Conservation (phyloP, 2,888 invertebrate genomes). For the Rhagonycha fulva region DNA sequence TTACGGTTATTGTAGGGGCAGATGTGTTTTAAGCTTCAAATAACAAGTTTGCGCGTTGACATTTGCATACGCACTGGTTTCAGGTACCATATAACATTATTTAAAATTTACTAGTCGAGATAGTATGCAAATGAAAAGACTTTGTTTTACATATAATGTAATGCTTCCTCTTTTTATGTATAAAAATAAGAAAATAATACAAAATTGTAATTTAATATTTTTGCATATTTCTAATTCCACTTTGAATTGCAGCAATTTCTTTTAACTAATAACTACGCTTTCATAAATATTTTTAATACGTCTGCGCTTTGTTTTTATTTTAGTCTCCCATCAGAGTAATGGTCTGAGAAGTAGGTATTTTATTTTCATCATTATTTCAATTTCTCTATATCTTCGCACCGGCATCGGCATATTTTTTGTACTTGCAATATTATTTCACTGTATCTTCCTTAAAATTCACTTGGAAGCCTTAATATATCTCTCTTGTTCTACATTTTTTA, state of each 20-base stretch:
- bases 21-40: constrained; percentile 36
- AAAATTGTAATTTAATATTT: constrained; percentile 23
- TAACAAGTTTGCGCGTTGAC: constrained; percentile 30
- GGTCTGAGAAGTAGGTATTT: constrained; percentile 28
- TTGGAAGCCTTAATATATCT: not conserved
- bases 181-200: constrained; percentile 9
- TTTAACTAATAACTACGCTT: constrained; percentile 27
- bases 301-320: constrained; percentile 30
- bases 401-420: constrained; percentile 25
- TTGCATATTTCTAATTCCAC: constrained; percentile 20
- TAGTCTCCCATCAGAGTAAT: constrained; percentile 27
- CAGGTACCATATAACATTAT: constrained; percentile 38
- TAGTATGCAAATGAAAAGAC: constrained; percentile 40
- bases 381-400: constrained; percentile 35
- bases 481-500: not conserved
- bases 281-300: constrained; percentile 28
- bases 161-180: constrained; percentile 4
- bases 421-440: constrained; percentile 10
- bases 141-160: constrained; percentile 24
- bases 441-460: not conserved
- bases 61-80: constrained; percentile 38
- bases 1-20: constrained; percentile 36
- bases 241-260: constrained; percentile 23
- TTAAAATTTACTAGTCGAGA: constrained; percentile 42
- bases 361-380: constrained; percentile 39